Base-by-base conservation (phyloP, 2,113 vertebrate genomes). In the Zosterops pallidus region DNA sequence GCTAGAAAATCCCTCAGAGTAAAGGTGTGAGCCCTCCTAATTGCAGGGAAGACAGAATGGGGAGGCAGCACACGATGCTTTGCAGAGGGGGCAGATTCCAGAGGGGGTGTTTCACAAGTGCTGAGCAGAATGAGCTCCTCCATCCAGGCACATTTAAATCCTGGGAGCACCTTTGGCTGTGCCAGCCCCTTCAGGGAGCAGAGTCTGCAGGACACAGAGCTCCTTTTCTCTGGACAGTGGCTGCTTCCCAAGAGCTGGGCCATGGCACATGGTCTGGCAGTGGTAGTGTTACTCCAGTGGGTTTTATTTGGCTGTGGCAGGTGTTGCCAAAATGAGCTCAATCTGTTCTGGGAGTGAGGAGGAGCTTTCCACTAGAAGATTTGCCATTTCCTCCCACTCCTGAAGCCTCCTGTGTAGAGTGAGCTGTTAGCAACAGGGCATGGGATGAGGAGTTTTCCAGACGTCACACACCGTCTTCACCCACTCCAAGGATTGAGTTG, bases 351-450 rank as follows among this genome's bases (percentile, higher is more conserved):
- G 86, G 65, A 84, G 52, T 23, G 33, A 92, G 57, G 59, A 96
- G 39, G 53, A 26, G 68, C 42, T 97, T 78, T 67, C 88, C 93
- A 91, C 91, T 42, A 37, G 35, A 94, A 93, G 83, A 94, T 86
- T 49, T 96, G 62, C 60, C 29, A 47, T 97, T 88, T 97, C 90
- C 70, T 96, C 86, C 95, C 90, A 76, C 79, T 94, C 37, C 21
- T 24, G 55, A 83, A 62, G 47, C 63, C 91, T 79, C 67, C 65
- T 71, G 82, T 71, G 78, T 37, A 80, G 67, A 92, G 83, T 5
- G 62, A 97, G 83, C 60, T 92, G 74, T 55, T 91, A 92, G 52
- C 68, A 92, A 62, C 37, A 88, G 65, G 70, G 70, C 65, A 82
- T 25, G 69, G 60, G 47, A 47, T 9, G 21, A 67, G 47, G 56